Base-by-base conservation (phyloP, 2,797 vertebrate species). In the Danio tinwini region DNA sequence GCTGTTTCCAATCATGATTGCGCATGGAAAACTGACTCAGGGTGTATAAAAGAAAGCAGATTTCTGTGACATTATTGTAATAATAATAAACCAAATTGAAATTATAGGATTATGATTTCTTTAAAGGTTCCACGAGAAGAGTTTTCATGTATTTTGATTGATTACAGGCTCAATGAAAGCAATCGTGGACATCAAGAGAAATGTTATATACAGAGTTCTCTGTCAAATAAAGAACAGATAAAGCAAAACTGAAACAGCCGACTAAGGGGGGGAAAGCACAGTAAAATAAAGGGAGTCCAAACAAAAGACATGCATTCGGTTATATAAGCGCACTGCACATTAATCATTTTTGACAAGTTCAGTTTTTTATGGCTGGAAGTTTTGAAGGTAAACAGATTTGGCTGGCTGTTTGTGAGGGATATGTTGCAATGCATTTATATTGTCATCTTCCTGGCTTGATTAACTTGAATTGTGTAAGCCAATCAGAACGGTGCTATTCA, bases 81-180 rank as follows among this genome's bases (percentile, higher is more conserved):
- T 29, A 29, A 29, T 29, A 44, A 75, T 52, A 44, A 45, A 50
- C 17, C 42, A 65, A 16, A 42, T 6, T 14, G 19, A 19, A 75
- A 63, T 69, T 0, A 42, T 55, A 70, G 40, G 17, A 40, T 62
- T 12, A 40, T 19, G 47, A 62, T 63, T n/a, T 50, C 62, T 47
- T 52, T 44, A 21, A 53, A 44, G 37, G 5, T 7, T 61, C 11
- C 58, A 55, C 29, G 21, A 45, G 50, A 47, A 13, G 5, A 45
- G 14, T 56, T 76, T 65, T 67, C 50, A 17, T 76, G n/a, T 53
- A 56, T 67, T 56, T 58, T 68, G 6, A 76, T 13, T 76, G 14
- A 55, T 76, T 42, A 42, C 68, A 70, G 49, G 17, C 67, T 53
- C 4, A 70, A n/a, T 8, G 16, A 70, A 53, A 53, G 10, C 16